Evolutionary conservation across 2,113 vertebrate genomes (phyloP).

Genomic region (Eptesicus fuscus): DNA sequence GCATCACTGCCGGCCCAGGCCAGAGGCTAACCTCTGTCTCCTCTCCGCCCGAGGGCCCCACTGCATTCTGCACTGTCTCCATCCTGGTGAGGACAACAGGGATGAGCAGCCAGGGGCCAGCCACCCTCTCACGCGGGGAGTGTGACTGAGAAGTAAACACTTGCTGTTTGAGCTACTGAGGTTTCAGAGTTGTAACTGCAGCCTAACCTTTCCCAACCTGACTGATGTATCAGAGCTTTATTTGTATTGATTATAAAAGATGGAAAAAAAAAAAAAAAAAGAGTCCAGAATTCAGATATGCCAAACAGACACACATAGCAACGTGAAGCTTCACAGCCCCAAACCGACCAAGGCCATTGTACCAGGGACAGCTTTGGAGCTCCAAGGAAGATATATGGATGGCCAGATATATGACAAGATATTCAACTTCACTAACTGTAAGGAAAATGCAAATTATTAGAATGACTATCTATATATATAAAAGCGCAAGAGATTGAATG

Average conservation of each 20-base stretch:
- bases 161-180: background rate
- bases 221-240: too few species aligned
- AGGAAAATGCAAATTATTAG: too few species aligned
- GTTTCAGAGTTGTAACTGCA: background rate
- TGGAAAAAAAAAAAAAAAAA: background rate
- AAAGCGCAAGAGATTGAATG: too few species aligned
- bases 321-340: background rate
- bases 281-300: background rate
- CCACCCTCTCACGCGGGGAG: background rate
- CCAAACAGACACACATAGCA: background rate
- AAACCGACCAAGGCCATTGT: background rate
- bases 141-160: too few species aligned
- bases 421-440: background rate
- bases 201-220: background rate
- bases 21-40: background rate
- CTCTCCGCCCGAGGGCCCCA: background rate
- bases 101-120: background rate
- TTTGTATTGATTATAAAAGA: background rate
- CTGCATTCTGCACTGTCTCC: background rate
- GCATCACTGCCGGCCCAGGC: background rate
- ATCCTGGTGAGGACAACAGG: background rate
- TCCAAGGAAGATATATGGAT: background rate
- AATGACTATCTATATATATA: too few species aligned
- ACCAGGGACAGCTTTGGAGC: background rate
- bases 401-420: background rate